Evolutionary conservation across 2,888 invertebrate genomes (phyloP).

Genomic region (Lathronympha strigana): DNA sequence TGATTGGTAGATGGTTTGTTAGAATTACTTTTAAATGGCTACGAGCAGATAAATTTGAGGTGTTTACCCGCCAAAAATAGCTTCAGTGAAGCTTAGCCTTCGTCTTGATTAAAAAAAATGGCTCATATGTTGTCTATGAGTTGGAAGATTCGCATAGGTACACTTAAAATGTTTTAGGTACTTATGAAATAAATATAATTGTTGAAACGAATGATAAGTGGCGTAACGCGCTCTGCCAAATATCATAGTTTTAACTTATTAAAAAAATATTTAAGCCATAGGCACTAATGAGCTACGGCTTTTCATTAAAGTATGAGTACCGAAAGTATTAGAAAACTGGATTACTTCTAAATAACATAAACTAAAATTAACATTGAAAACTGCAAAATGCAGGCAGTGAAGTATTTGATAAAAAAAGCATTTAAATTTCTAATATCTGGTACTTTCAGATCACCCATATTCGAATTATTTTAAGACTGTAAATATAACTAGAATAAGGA

Average conservation of each 20-base stretch:
- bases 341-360: constrained; percentile 5
- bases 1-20: constrained; percentile 22
- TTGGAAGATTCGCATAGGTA: constrained; percentile 1
- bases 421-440: constrained; percentile 17
- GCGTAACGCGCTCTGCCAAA: constrained; percentile 31
- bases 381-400: not conserved
- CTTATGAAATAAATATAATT: not conserved
- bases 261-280: constrained; percentile 6
- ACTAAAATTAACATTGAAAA: not conserved
- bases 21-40: constrained; percentile 14
- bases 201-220: constrained; percentile 13
- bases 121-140: constrained; percentile 36
- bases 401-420: constrained; percentile 6
- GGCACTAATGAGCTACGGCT: constrained; percentile 17
- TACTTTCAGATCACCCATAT: constrained; percentile 26
- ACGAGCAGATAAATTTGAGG: constrained; percentile 27
- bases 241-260: not conserved
- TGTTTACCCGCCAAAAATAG: constrained; percentile 55
- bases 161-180: not conserved
- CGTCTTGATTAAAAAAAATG: constrained; percentile 32
- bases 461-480: constrained; percentile 69
- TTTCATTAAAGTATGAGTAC: constrained; percentile 19
- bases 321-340: constrained; percentile 23
- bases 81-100: constrained; percentile 68
- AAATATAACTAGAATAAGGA: constrained; percentile 76